Percentiles rank a stretch among this genome's conserved stretches.
These are phyloP conservation scores for Cettia cetti DNA, from an alignment of 2,113 vertebrate species.

Conservation along the genomic window DNA sequence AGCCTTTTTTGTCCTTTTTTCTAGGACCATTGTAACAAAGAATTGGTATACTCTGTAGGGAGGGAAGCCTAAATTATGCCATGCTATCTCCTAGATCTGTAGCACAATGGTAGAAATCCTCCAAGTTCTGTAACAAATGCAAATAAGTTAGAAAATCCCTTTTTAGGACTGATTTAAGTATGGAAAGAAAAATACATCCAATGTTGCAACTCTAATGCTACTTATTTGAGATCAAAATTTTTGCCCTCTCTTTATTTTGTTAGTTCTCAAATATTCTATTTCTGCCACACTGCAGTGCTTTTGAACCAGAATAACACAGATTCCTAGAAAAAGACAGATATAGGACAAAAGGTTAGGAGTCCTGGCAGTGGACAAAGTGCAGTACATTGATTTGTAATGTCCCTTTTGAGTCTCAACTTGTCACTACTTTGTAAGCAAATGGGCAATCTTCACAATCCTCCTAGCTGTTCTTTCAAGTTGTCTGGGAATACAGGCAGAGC, in stretches of 20 bases:
- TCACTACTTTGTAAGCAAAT: neutral
- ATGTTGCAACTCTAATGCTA: neutral
- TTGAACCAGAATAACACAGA: neutral
- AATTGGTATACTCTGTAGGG: neutral
- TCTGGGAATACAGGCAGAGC: neutral
- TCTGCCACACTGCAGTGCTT: neutral
- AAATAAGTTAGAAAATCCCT: constrained; percentile 35
- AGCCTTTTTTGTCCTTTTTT: neutral
- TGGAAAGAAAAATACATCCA: neutral
- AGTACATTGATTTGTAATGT: neutral
- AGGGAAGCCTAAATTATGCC: neutral
- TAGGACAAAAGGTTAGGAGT: neutral
- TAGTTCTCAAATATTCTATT: neutral
- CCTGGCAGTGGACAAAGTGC: neutral
- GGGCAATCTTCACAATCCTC: neutral
- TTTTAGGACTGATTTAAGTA: neutral
- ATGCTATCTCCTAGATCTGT: neutral
- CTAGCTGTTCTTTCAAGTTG: neutral
- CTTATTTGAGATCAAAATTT: neutral
- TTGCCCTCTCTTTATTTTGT: neutral
- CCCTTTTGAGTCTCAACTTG: neutral
- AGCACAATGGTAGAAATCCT: neutral
- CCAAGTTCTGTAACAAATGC: constrained; percentile 18
- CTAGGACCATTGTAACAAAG: neutral
- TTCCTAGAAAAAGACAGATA: neutral